Evolutionary conservation across 2,888 invertebrate species (phyloP).

Genomic region (Ennomos erosarius): DNA sequence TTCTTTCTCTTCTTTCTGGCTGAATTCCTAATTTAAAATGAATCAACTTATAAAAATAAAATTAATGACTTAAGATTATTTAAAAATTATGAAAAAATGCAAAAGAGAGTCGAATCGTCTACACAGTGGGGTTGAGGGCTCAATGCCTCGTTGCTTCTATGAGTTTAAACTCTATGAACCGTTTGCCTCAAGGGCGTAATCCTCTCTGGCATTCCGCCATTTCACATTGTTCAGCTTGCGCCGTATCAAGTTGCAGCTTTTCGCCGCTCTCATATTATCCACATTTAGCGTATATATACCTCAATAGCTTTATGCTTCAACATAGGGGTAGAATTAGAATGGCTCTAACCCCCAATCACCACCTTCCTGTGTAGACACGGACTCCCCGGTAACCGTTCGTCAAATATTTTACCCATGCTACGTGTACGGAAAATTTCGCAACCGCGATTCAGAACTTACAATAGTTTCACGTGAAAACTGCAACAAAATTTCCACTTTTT

Average conservation of each 20-base stretch:
- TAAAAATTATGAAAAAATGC: background rate
- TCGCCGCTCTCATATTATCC: slow-evolving; percentile 14
- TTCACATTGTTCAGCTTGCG: slow-evolving; percentile 2
- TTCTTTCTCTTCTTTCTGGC: too few relatives aligned
- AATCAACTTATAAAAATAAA: too few relatives aligned
- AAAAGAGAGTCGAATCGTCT: slow-evolving; percentile 60
- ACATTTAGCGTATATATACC: slow-evolving; percentile 15
- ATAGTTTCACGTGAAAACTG: background rate
- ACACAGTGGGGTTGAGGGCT: slow-evolving; percentile 57
- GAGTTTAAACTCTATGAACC: slow-evolving; percentile 19
- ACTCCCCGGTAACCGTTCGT: slow-evolving; percentile 39
- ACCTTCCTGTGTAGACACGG: slow-evolving; percentile 60
- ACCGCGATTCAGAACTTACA: slow-evolving; percentile 48
- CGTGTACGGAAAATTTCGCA: slow-evolving; percentile 40
- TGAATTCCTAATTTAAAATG: too few relatives aligned
- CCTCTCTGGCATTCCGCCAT: background rate
- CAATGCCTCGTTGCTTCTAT: slow-evolving; percentile 34
- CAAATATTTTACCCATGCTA: slow-evolving; percentile 36
- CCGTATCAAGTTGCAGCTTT: background rate
- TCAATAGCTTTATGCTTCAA: slow-evolving; percentile 29
- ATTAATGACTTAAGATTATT: too few relatives aligned
- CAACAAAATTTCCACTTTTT: slow-evolving; percentile 24
- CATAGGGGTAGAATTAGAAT: slow-evolving; percentile 45
- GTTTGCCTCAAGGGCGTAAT: slow-evolving; percentile 7
- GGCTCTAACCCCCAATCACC: slow-evolving; percentile 51